phyloP scores from a whole-genome alignment of 2,113 vertebrate species.

The Chaetops frenatus region DNA sequence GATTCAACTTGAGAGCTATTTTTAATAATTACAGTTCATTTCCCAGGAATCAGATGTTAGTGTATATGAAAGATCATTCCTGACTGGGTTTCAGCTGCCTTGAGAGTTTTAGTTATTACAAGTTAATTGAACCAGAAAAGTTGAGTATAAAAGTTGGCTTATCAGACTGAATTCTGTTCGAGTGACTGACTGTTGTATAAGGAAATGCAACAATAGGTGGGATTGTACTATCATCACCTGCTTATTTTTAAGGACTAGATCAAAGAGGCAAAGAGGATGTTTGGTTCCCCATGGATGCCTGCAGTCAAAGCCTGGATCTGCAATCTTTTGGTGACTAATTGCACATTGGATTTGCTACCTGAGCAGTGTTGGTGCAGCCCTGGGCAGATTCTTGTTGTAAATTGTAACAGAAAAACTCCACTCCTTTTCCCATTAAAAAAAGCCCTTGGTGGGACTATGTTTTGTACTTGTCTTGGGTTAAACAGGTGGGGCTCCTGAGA shows the following conservation, averaged over 20 bases:
- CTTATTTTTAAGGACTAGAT: slow-evolving; percentile 33
- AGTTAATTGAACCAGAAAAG: slow-evolving; percentile 26
- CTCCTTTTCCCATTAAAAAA: not conserved
- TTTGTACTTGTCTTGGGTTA: not conserved
- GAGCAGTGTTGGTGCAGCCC: not conserved
- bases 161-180: not conserved
- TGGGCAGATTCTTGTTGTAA: not conserved
- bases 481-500: not conserved
- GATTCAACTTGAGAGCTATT: not conserved
- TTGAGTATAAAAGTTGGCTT: not conserved
- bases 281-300: not conserved
- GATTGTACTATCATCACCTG: slow-evolving; percentile 4
- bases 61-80: not conserved
- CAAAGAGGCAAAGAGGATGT: not conserved
- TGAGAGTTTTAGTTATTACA: slow-evolving; percentile 35
- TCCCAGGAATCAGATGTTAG: not conserved
- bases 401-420: not conserved
- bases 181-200: not conserved
- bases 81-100: not conserved
- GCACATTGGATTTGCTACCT: not conserved
- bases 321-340: not conserved
- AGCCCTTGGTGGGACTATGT: not conserved
- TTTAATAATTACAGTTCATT: slow-evolving; percentile 17
- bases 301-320: not conserved
- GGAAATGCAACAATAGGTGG: not conserved